Conservation (phyloP, 1,140 invertebrate species). For the Linepithema humile region DNA sequence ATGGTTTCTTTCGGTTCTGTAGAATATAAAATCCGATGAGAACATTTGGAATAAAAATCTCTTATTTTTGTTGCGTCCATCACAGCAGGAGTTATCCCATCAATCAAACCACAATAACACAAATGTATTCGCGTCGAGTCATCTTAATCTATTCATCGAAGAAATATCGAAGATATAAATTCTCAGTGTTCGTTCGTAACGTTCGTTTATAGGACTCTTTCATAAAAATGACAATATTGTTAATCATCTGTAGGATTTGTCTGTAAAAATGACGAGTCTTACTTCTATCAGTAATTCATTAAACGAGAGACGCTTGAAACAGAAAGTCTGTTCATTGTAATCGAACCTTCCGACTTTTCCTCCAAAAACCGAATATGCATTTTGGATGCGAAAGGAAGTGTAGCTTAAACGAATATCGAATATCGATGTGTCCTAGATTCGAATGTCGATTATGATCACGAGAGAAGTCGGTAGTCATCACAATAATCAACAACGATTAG, state of each 20-base stretch:
- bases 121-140: background rate
- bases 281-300: background rate
- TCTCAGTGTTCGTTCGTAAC: background rate
- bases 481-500: slow-evolving; percentile 68
- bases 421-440: background rate
- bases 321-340: background rate
- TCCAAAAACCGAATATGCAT: background rate
- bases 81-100: background rate
- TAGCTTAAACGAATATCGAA: background rate
- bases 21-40: background rate
- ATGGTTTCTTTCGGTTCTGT: background rate
- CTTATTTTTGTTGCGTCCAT: background rate
- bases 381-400: background rate
- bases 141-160: slow-evolving; percentile 22
- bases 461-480: slow-evolving; percentile 50
- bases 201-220: background rate
- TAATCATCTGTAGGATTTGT: background rate
- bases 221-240: background rate
- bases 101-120: background rate
- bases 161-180: no score
- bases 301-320: background rate
- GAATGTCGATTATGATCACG: slow-evolving; percentile 19
- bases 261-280: background rate
- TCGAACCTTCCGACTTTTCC: background rate
- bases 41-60: background rate